phyloP scores from a whole-genome alignment of 2,888 invertebrate species.

The Chloromyia formosa region DNA sequence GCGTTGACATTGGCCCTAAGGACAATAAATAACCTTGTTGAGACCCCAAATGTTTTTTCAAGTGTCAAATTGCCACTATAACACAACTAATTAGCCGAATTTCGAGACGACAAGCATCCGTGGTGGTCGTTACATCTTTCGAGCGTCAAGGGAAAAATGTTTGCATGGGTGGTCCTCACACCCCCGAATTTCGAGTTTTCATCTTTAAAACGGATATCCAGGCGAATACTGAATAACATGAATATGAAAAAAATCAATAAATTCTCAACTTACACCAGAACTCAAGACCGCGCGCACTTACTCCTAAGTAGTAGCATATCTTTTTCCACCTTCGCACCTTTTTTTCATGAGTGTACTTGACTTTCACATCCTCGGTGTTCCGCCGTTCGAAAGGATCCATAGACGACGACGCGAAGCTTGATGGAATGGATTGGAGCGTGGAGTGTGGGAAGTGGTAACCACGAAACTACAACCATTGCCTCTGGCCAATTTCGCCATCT shows the following conservation, averaged over 20 bases:
- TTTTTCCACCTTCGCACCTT: slow-evolving; percentile 49
- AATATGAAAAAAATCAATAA: slow-evolving; percentile 37
- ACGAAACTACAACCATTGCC: slow-evolving; percentile 43
- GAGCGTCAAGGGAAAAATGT: background rate
- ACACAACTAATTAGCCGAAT: slow-evolving; percentile 44
- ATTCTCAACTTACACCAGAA: slow-evolving; percentile 30
- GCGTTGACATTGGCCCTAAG: slow-evolving; percentile 38
- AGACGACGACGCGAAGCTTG: too few species aligned
- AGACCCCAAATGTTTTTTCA: slow-evolving; percentile 33
- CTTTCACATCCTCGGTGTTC: background rate
- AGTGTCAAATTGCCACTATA: slow-evolving; percentile 45
- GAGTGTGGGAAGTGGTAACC: slow-evolving; percentile 36
- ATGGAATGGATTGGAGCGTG: too few species aligned
- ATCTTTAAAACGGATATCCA: background rate
- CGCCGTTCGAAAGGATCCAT: background rate
- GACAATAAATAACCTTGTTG: slow-evolving; percentile 36
- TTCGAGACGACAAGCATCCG: slow-evolving; percentile 30
- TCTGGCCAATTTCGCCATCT: slow-evolving; percentile 42
- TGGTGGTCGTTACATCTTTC: slow-evolving; percentile 31
- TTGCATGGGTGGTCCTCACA: slow-evolving; percentile 33
- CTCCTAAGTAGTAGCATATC: slow-evolving; percentile 25
- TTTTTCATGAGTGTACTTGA: slow-evolving; percentile 24
- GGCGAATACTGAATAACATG: slow-evolving; percentile 12
- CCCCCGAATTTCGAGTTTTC: background rate
- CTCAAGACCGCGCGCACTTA: slow-evolving; percentile 42